Evolutionary conservation across 2,888 invertebrate species (phyloP).

Genomic region (Ennomos quercinarius): DNA sequence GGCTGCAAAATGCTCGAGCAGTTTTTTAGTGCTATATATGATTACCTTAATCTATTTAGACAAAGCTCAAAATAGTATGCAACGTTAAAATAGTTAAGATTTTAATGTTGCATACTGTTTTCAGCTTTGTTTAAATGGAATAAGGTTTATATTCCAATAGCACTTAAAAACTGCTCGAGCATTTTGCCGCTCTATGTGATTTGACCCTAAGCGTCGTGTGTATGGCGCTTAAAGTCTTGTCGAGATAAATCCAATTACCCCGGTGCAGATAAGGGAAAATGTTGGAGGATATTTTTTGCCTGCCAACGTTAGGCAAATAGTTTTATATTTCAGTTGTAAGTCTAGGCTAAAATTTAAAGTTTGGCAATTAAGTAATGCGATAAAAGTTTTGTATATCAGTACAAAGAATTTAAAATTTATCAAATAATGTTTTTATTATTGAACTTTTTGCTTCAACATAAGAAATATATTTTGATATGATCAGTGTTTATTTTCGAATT

Average conservation of each 20-base stretch:
- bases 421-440: slow-evolving; percentile 57
- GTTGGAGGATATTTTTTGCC: slow-evolving; percentile 56
- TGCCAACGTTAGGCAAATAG: slow-evolving; percentile 62
- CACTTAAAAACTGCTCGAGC: too few species aligned
- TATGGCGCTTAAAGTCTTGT: too few species aligned
- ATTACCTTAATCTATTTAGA: too few species aligned
- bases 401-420: slow-evolving; percentile 73
- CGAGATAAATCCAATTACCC: slow-evolving; percentile 50
- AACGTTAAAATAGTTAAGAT: too few species aligned
- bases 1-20: too few species aligned
- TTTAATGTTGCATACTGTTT: too few species aligned
- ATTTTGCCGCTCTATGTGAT: too few species aligned
- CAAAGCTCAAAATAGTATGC: too few species aligned
- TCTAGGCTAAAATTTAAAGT: slow-evolving; percentile 66
- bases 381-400: slow-evolving; percentile 79
- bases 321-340: slow-evolving; percentile 63
- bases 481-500: slow-evolving; percentile 63
- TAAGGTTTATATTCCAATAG: too few species aligned
- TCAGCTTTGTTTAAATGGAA: too few species aligned
- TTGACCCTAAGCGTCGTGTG: too few species aligned
- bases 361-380: slow-evolving; percentile 61
- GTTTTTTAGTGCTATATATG: too few species aligned
- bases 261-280: slow-evolving; percentile 38
- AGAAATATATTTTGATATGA: slow-evolving; percentile 78
- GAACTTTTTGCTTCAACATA: slow-evolving; percentile 62